Percentiles rank a stretch among this genome's conserved stretches.
Evolutionary conservation across 2,888 invertebrate species (phyloP).

Genomic region (Oligia fasciuncula): DNA sequence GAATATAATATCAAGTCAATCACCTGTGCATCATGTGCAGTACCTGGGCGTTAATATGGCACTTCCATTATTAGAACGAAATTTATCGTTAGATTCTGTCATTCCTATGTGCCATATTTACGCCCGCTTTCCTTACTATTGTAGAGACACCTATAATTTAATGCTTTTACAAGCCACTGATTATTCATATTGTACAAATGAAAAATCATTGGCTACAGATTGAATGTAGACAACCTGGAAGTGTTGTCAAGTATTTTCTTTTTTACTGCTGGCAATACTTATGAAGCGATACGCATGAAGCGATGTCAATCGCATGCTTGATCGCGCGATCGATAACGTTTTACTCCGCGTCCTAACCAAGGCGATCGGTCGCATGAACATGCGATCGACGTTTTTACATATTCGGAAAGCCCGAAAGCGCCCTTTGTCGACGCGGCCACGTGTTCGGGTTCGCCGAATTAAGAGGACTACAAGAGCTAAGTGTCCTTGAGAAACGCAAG

Average conservation of each 20-base stretch:
- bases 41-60: background rate
- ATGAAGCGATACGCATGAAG: background rate
- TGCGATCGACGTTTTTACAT: background rate
- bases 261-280: conserved; percentile 50
- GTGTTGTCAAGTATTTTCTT: conserved; percentile 73
- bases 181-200: conserved; percentile 80
- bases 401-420: background rate
- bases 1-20: too few relatives aligned
- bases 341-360: background rate
- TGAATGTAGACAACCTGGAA: conserved; percentile 70
- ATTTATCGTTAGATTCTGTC: background rate
- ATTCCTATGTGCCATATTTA: conserved; percentile 4
- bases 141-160: conserved; percentile 25
- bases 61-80: background rate
- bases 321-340: background rate
- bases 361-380: background rate
- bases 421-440: background rate
- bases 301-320: background rate
- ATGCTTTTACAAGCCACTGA: conserved; percentile 75
- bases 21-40: background rate
- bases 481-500: too few relatives aligned
- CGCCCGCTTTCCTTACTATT: background rate
- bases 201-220: conserved; percentile 82
- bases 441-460: background rate
- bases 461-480: too few relatives aligned